phyloP scores from a whole-genome alignment of 2,888 invertebrate genomes.

The Tridacna gigas region DNA sequence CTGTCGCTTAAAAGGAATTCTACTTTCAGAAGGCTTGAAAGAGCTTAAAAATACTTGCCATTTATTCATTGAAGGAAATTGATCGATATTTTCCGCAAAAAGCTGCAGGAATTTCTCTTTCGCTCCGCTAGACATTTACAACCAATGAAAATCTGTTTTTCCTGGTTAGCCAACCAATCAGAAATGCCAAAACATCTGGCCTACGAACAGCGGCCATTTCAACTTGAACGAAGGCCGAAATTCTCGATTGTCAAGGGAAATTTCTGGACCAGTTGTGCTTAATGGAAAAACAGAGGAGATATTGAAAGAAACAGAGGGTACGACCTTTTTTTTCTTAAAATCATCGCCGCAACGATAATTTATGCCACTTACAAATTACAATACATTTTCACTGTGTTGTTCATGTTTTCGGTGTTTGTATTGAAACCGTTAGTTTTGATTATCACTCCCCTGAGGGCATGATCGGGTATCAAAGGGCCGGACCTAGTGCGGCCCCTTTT shows the following conservation, averaged over 20 bases:
- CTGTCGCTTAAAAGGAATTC: too few relatives aligned
- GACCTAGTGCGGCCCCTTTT: neutral
- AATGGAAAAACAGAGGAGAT: neutral
- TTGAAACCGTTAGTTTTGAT: constrained; percentile 6
- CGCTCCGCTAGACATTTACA: neutral
- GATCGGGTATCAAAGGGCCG: constrained; percentile 16
- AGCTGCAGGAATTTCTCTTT: neutral
- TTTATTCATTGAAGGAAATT: neutral
- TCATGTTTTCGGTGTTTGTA: neutral
- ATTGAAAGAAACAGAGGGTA: constrained; percentile 1
- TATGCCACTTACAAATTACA: neutral
- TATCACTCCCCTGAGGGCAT: constrained; percentile 9
- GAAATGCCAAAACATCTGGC: constrained; percentile 41
- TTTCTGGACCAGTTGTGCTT: neutral
- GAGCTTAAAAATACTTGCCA: neutral
- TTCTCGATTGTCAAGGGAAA: neutral
- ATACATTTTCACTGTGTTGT: neutral
- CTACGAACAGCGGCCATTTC: constrained; percentile 52
- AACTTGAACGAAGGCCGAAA: constrained; percentile 13
- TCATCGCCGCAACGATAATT: neutral
- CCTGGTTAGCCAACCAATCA: constrained; percentile 55
- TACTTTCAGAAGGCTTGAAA: too few relatives aligned
- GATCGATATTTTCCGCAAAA: neutral
- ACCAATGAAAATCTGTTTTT: constrained; percentile 35
- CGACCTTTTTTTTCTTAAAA: neutral